A percentile compares a stretch with the other conserved stretches of the same genome.
These are phyloP conservation scores for Antechinus stuartii DNA, from an alignment of 2,113 vertebrate species.

Conservation along the genomic window DNA sequence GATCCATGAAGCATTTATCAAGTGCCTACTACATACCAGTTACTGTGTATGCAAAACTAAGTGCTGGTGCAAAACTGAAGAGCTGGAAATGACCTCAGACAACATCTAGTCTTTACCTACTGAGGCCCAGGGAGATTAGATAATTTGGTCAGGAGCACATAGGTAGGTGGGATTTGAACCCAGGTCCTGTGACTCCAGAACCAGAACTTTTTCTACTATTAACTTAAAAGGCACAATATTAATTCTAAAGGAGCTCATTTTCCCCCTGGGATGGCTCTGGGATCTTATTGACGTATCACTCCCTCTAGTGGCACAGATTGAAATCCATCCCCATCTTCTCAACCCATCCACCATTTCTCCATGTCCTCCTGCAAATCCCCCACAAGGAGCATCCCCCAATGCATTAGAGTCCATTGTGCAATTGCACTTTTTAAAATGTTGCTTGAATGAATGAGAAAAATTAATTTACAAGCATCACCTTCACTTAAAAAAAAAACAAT, in stretches of 20 bases:
- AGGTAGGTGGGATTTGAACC: neutral
- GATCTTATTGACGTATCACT: neutral
- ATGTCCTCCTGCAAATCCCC: neutral
- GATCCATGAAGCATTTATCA: neutral
- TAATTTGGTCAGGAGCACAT: neutral
- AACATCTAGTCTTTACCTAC: neutral
- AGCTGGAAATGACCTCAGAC: neutral
- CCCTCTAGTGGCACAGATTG: neutral
- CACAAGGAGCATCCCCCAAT: neutral
- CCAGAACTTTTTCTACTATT: neutral
- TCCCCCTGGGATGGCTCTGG: neutral
- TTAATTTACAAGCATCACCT: neutral
- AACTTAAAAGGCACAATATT: neutral
- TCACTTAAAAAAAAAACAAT: neutral
- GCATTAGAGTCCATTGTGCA: neutral
- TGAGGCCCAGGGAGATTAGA: neutral
- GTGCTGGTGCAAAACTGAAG: neutral
- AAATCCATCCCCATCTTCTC: neutral
- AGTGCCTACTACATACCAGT: neutral
- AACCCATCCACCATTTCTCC: neutral
- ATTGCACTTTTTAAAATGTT: neutral
- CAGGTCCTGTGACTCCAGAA: neutral
- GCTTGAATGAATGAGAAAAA: neutral
- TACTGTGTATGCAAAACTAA: neutral
- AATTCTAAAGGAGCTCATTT: neutral